phyloP scores from a whole-genome alignment of 2,888 invertebrate species.

The Petrolisthes manimaculis region DNA sequence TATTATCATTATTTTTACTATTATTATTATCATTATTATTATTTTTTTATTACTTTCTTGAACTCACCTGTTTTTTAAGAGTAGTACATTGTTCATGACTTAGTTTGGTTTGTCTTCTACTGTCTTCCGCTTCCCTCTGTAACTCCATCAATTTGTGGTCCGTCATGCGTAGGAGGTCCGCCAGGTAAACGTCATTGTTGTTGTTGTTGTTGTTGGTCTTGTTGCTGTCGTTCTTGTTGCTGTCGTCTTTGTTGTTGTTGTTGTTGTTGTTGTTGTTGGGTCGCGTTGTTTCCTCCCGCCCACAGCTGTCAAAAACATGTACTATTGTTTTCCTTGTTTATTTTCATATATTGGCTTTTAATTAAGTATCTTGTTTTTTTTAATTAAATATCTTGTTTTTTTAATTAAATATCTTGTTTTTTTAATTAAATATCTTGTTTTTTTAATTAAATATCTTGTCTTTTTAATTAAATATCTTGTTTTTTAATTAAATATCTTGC shows the following conservation, averaged over 20 bases:
- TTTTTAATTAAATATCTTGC: no score
- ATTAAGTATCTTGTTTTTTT: no score
- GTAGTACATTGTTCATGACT: constrained; percentile 39
- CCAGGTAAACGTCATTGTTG: constrained; percentile 55
- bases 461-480: no score
- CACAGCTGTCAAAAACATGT: constrained; percentile 9
- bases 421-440: no score
- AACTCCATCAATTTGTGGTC: constrained; percentile 57
- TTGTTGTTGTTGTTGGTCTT: constrained; percentile 35
- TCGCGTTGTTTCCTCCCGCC: background rate
- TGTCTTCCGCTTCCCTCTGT: constrained; percentile 55
- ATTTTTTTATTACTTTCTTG: no score
- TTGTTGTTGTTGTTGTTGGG: constrained; percentile 28
- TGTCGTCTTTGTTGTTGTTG: no score
- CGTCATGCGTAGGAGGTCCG: constrained; percentile 58
- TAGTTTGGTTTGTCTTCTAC: constrained; percentile 38
- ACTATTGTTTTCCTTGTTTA: no score
- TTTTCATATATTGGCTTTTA: no score
- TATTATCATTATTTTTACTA: background rate
- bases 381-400: no score
- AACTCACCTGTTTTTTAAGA: constrained; percentile 32
- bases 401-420: no score
- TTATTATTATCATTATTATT: no score
- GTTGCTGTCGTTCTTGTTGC: constrained; percentile 4
- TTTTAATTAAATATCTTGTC: no score